phyloP scores from a whole-genome alignment of 1,140 invertebrate genomes.

The Apis cerana region DNA sequence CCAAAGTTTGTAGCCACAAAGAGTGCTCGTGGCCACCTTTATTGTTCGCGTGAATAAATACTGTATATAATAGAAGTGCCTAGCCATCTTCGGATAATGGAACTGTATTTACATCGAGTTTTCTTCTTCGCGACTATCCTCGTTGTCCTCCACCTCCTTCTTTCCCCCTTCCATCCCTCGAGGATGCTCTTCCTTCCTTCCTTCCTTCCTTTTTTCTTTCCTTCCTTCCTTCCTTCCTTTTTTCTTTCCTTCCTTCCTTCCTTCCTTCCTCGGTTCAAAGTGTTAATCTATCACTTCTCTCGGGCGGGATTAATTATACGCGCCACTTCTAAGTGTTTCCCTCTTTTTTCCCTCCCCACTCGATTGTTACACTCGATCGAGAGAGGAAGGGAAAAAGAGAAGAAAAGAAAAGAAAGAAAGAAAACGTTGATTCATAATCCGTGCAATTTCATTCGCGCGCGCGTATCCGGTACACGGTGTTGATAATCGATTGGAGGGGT shows the following conservation, averaged over 20 bases:
- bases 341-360: neutral
- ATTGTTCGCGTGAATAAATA: conserved; percentile 53
- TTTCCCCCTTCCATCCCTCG: conserved; percentile 23
- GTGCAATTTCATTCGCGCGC: neutral
- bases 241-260: no score
- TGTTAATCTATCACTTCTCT: conserved; percentile 68
- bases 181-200: conserved; percentile 22
- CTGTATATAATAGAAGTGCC: conserved; percentile 42
- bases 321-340: neutral
- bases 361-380: conserved; percentile 28
- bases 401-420: no score
- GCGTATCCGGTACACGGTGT: neutral
- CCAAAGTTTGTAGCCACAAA: neutral
- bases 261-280: conserved; percentile 40
- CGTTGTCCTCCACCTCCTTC: conserved; percentile 28
- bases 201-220: conserved; percentile 54
- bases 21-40: neutral
- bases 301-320: conserved; percentile 53
- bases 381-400: neutral
- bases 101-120: conserved; percentile 51
- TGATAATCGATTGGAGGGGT: neutral
- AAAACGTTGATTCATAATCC: neutral
- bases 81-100: conserved; percentile 54
- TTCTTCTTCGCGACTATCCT: conserved; percentile 31
- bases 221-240: conserved; percentile 48